A percentile compares a stretch with the other conserved stretches of the same genome.
These are phyloP conservation scores for Dunckerocampus dactyliophorus DNA, from an alignment of 2,113 vertebrate genomes.

Conservation along the genomic window DNA sequence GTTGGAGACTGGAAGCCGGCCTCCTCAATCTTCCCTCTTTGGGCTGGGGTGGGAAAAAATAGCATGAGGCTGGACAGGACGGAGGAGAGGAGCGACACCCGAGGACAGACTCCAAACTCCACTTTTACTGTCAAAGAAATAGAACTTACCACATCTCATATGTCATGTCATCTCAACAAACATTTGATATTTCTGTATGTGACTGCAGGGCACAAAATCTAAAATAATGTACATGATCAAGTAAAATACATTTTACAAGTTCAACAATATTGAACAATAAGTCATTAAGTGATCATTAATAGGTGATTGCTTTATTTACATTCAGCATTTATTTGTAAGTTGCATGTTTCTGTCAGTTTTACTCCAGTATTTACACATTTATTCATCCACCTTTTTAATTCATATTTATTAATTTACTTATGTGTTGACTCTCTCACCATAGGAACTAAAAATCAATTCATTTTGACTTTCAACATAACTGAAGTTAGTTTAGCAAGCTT, in stretches of 20 bases:
- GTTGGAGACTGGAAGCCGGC: slow-evolving; percentile 36
- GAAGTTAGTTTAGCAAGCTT: too few relatives aligned
- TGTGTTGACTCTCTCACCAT: not conserved
- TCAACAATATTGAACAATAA: too few relatives aligned
- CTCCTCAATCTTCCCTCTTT: slow-evolving; percentile 37
- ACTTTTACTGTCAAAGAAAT: slow-evolving; percentile 32
- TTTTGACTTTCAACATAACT: not conserved
- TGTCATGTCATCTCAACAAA: not conserved
- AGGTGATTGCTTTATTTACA: too few relatives aligned
- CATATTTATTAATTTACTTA: too few relatives aligned
- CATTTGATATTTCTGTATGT: too few relatives aligned
- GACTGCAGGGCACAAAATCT: too few relatives aligned
- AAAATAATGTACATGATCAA: too few relatives aligned
- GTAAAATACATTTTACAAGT: too few relatives aligned
- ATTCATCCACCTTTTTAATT: not conserved
- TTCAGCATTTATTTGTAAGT: too few relatives aligned
- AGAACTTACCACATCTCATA: not conserved
- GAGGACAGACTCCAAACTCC: slow-evolving; percentile 62
- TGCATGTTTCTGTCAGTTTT: too few relatives aligned
- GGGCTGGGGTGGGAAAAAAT: slow-evolving; percentile 9
- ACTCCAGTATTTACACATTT: too few relatives aligned
- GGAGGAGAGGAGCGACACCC: slow-evolving; percentile 60
- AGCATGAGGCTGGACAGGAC: slow-evolving; percentile 38
- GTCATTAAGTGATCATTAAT: too few relatives aligned
- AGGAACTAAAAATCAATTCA: not conserved